These are phyloP conservation scores for Cataglyphis hispanica DNA, from an alignment of 1,140 invertebrate species.

Conservation along the genomic window DNA sequence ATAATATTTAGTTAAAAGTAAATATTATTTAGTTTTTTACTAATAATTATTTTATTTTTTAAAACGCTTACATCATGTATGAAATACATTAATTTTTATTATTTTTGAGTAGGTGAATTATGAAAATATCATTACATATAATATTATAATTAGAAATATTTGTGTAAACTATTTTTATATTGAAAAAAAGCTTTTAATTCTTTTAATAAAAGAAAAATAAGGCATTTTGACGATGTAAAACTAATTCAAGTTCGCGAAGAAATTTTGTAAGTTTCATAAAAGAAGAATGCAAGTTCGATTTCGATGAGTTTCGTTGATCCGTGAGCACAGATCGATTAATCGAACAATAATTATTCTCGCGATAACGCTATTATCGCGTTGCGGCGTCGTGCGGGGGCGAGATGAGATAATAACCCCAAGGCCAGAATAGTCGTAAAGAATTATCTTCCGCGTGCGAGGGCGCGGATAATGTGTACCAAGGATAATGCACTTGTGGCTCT, in stretches of 20 bases:
- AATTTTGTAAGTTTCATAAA: not conserved
- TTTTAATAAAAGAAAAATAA: not conserved
- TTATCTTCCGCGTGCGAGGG: not conserved
- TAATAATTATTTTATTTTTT: not conserved
- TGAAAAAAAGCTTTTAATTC: not conserved
- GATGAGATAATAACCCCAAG: constrained; percentile 44
- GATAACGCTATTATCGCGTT: constrained; percentile 5
- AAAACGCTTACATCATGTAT: not conserved
- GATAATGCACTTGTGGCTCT: constrained; percentile 36
- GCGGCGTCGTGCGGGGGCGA: not conserved
- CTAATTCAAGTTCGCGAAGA: not conserved
- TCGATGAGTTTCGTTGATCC: constrained; percentile 2
- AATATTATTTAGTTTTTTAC: not conserved
- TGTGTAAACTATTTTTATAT: not conserved
- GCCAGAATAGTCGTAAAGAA: constrained; percentile 27
- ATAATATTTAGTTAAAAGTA: too few species aligned
- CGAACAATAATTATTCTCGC: constrained; percentile 11
- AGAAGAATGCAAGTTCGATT: not conserved
- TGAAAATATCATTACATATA: not conserved
- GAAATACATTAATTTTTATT: not conserved
- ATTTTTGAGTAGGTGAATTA: not conserved
- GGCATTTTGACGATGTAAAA: not conserved
- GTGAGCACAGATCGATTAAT: not conserved
- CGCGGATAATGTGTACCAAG: not conserved
- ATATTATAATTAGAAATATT: not conserved